Evolutionary conservation across 2,888 invertebrate species (phyloP), one percentile per base, ranked within the genome.

Genomic region (Pegoplata infirma): DNA sequence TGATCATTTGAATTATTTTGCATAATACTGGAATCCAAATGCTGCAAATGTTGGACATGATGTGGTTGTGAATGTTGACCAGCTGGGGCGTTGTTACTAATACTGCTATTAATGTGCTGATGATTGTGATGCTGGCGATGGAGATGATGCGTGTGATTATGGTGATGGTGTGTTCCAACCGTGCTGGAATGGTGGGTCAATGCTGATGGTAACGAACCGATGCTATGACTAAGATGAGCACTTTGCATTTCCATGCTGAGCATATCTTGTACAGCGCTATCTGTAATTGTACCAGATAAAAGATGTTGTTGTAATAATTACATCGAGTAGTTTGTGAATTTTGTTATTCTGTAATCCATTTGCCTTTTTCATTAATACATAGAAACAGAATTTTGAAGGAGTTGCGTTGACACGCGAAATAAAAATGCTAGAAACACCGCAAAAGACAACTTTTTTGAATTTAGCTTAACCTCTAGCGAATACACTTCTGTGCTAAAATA

Each of bases 211-310:
- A 75, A 25, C 25, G 25, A 40, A 47, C 61, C 63, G 25, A 68
- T 68, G 66, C 75, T 55, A 63, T 68, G 67, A 68, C 61, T 75
- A 7, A 55, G 53, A 68, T 63, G 47, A 71, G 80, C 56, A 63
- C 71, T 71, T 64, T 77, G 80, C 80, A 80, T 80, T 75, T 77
- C 74, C 80, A 80, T 80, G 74, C 74, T 80, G 77, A 80, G 77
- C 80, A 80, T 80, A 80, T 74, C 74, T 75, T 63, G 21, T 75
- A 19, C 16, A 68, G 61, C 55, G 46, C 67, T 67, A 61, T 25
- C 68, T 68, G 12, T 21, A 61, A 75, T 23, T 16, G 36, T 32
- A 32, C 32, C 8, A 10, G 8, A 32, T 32, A 32, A 32, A 32
- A n/a, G n/a, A n/a, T n/a, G n/a, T n/a, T n/a, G n/a, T n/a, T n/a